phyloP scores from a whole-genome alignment of 2,797 vertebrate genomes.

The Pseudopleuronectes americanus region DNA sequence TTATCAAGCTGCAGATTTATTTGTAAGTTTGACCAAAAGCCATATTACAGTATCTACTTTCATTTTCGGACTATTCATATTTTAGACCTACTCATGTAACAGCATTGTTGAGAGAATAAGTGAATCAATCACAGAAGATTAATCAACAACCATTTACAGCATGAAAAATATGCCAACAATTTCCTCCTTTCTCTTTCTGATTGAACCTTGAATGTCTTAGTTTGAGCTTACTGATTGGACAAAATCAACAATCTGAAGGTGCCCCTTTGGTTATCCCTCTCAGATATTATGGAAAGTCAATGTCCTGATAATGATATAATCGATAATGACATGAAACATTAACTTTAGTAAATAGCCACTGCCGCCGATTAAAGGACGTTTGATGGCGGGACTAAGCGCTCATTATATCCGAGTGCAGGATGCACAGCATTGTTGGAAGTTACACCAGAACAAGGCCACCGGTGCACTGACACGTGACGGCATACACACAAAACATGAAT shows the following conservation, averaged over 20 bases:
- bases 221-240: neutral
- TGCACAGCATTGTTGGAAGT: conserved; percentile 28
- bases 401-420: conserved; percentile 18
- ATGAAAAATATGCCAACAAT: neutral
- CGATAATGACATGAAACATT: neutral
- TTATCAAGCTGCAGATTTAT: neutral
- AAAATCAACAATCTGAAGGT: neutral
- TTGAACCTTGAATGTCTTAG: neutral
- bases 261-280: too few relatives aligned
- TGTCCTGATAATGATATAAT: neutral
- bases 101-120: neutral
- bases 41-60: too few relatives aligned
- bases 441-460: conserved; percentile 41
- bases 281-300: too few relatives aligned
- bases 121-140: neutral
- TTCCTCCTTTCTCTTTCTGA: too few relatives aligned
- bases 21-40: too few relatives aligned
- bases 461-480: conserved; percentile 60
- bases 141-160: neutral
- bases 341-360: neutral
- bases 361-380: neutral
- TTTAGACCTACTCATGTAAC: too few relatives aligned
- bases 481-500: conserved; percentile 64
- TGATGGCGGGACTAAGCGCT: neutral
- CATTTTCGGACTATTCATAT: too few relatives aligned